Base-by-base conservation (phyloP, 2,113 vertebrate genomes). In the Fukomys damarensis region DNA sequence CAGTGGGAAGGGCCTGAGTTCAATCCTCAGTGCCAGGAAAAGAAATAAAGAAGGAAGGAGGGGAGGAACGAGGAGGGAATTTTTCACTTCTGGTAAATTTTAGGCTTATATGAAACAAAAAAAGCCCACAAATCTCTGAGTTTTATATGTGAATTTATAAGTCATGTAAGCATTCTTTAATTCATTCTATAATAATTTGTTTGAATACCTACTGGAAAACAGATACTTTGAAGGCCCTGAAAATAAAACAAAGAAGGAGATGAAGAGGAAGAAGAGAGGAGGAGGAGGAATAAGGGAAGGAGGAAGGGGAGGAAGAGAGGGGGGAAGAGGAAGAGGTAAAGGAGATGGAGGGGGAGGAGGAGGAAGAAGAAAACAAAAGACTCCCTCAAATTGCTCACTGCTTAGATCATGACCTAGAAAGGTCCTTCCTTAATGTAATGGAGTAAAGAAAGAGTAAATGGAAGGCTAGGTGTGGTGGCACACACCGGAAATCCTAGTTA, bases 71-170 rank as follows among this genome's bases (percentile, higher is more conserved):
- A 19, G 7, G 19, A 72, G 20, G 4, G 38, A 82, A 77, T 19
- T 80, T 90, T 96, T 92, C 41, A 49, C 70, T 96, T 94, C 80
- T 84, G 12, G 16, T 95, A 89, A 97, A 59, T 94, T 95, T 95
- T 93, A 95, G 26, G 17, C 20, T 95, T 77, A 49, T 22, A 54
- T 80, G 43, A 12, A 95, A 72, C 86, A 74, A 94, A 93, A n/a
- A 86, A 92, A 85, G 24, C 28, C 66, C 52, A 46, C 68, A 94
- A 77, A 88, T 56, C 66, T 63, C 30, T 96, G 88, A 94, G n/a
- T 89, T 82, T 26, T 46, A 1, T 63, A 11, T 6, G 86, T 68
- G 10, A 89, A 86, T 77, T 83, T 89, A 26, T 59, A 95, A 95
- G 49, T 85, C 54, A 77, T 28, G 52, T 85, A 81, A 94, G 26